Evolutionary conservation across 2,888 invertebrate species (phyloP), one percentile per base, ranked within the genome.

Genomic region (Allacma fusca): DNA sequence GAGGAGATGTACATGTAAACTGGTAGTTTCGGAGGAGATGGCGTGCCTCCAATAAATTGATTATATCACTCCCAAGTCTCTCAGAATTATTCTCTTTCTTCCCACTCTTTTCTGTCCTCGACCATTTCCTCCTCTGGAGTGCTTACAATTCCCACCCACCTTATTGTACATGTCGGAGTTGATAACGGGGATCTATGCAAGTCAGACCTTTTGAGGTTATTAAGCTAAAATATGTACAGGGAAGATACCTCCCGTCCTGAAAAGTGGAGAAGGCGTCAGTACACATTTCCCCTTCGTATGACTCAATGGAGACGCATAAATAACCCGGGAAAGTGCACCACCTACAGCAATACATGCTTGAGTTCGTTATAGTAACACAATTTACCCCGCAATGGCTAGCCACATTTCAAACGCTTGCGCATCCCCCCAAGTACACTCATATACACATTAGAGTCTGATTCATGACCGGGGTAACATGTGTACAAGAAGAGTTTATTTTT

Each of bases 11-110:
- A 5, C 16, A n/a, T 50, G 50, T 16, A 16, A n/a, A 50, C 19
- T 1, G 50, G 50, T n/a, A 50, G 50, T 50, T 50, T n/a, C 9
- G 50, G 4, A 9, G 50, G 50, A 50, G 81, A 80, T 83, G 83
- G 83, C 82, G 79, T 75, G 78, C 76, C 80, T 83, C 81, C 83
- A 83, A 83, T 83, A 83, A 83, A 83, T 83, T 83, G 83, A 82
- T 83, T 83, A 83, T 83, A 82, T 83, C 82, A 80, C 83, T 79
- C 80, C 80, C 80, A 29, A 59, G 59, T 62, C 59, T 59, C 72
- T 34, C 81, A 81, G 81, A 83, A 83, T 83, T 83, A 81, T 78
- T 78, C 23, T 29, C 29, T 59, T 43, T 69, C 72, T 21, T 59
- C 26, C 21, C 44, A 26, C 50, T 28, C 28, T 24, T 57, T 43